phyloP scores from a whole-genome alignment of 2,888 invertebrate genomes.

The Anorthoa munda region DNA sequence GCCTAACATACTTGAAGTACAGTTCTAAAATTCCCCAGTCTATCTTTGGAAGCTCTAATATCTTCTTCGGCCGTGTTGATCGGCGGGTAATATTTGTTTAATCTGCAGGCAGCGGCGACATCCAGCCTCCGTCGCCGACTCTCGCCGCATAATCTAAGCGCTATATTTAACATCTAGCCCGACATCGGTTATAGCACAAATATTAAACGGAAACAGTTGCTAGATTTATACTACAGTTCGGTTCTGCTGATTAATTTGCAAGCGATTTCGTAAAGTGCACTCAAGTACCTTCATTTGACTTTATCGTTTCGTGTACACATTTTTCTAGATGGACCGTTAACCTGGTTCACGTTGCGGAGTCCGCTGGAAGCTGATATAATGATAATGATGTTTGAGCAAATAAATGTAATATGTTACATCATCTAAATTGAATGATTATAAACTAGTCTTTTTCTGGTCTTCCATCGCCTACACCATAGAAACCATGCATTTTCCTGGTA shows the following conservation, averaged over 20 bases:
- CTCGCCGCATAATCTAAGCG: constrained; percentile 86
- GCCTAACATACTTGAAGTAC: too few species aligned
- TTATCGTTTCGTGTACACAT: not conserved
- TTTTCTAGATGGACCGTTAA: too few species aligned
- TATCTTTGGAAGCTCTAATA: constrained; percentile 58
- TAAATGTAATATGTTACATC: too few species aligned
- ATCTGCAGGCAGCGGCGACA: constrained; percentile 84
- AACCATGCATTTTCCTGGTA: too few species aligned
- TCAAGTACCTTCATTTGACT: not conserved
- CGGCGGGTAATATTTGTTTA: constrained; percentile 89
- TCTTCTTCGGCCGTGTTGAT: constrained; percentile 65
- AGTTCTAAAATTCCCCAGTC: not conserved
- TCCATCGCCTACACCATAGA: too few species aligned
- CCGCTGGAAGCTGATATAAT: too few species aligned
- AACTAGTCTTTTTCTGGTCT: too few species aligned
- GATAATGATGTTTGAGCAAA: too few species aligned
- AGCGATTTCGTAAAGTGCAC: not conserved
- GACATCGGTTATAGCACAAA: constrained; percentile 58
- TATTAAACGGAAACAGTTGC: constrained; percentile 60
- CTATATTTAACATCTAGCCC: constrained; percentile 81
- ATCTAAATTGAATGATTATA: too few species aligned
- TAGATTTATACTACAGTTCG: constrained; percentile 19
- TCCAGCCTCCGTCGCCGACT: constrained; percentile 83
- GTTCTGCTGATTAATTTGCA: constrained; percentile 27
- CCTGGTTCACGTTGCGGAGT: too few species aligned